Evolutionary conservation across 2,113 vertebrate species (phyloP), one percentile per base, ranked within the genome.

Genomic region (Polyodon spathula): DNA sequence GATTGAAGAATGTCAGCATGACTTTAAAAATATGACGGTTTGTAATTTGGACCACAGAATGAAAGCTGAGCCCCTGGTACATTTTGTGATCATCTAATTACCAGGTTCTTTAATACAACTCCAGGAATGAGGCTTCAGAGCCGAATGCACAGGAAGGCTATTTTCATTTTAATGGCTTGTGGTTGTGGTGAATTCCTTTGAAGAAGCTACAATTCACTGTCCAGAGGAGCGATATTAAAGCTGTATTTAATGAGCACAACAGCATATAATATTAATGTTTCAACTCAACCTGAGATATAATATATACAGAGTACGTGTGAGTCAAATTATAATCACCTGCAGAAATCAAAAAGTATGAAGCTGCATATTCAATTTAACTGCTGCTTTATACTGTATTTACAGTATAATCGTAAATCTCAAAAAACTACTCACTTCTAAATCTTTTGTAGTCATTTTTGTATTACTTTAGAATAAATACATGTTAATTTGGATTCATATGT

Each of bases 1-100:
- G 72, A 88, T 85, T 86, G 84, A 93, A 89, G 93, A 97, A 97
- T 97, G 93, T 94, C 91, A 93, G 91, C 88, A 80, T 89, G 87
- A 90, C 89, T 91, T 90, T 88, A 90, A 91, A 93, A 92, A 90
- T 84, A 90, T 90, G 88, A 89, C 80, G 87, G 86, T 88, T 88
- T 87, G 90, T 92, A 85, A 88, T 91, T 85, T 88, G 90, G 85
- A 89, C 87, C 86, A 68, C 81, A 76, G 85, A 88, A 82, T 81
- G 89, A 91, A 93, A 90, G 81, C 84, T 72, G 88, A 90, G 87
- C 88, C 78, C 78, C 77, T 79, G 86, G 84, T 88, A 84, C 80
- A 77, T 81, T 84, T 84, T 86, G 88, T 89, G 86, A 84, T 88
- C 84, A 81, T 86, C 87, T 88, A 82, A 87, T 89, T 86, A 89